These are phyloP conservation scores for Rhinoraja longicauda DNA, from an alignment of 2,797 vertebrate genomes.

Conservation along the genomic window DNA sequence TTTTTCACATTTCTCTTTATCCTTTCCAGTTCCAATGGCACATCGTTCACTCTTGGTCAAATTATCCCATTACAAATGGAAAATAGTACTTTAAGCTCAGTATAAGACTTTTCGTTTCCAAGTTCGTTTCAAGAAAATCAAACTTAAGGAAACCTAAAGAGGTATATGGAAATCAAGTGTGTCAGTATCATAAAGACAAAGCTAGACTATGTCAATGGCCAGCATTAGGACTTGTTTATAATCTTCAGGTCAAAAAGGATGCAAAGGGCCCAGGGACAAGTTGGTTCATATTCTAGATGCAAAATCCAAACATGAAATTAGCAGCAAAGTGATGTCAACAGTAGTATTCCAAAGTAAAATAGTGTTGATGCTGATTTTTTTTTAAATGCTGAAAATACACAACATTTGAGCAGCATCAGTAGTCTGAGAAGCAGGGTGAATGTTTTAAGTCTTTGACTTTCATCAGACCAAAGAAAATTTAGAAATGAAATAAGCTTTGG, in stretches of 20 bases:
- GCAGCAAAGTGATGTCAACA: neutral
- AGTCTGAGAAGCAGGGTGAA: too few species aligned
- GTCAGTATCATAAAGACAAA: neutral
- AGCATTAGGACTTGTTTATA: too few species aligned
- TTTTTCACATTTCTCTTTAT: too few species aligned
- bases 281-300: neutral
- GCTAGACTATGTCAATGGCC: neutral
- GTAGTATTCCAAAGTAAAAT: too few species aligned
- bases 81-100: neutral
- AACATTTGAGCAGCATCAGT: too few species aligned
- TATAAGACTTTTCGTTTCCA: neutral
- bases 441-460: too few species aligned
- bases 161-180: neutral
- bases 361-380: too few species aligned
- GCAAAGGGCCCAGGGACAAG: neutral
- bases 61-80: neutral
- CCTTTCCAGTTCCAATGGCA: neutral
- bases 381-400: too few species aligned
- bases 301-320: neutral
- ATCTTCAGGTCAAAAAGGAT: neutral
- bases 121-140: neutral
- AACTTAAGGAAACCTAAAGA: neutral
- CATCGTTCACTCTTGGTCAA: neutral
- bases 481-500: too few species aligned
- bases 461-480: too few species aligned